Evolutionary conservation across 2,797 vertebrate genomes (phyloP).

Genomic region (Halcyon chelicuti): DNA sequence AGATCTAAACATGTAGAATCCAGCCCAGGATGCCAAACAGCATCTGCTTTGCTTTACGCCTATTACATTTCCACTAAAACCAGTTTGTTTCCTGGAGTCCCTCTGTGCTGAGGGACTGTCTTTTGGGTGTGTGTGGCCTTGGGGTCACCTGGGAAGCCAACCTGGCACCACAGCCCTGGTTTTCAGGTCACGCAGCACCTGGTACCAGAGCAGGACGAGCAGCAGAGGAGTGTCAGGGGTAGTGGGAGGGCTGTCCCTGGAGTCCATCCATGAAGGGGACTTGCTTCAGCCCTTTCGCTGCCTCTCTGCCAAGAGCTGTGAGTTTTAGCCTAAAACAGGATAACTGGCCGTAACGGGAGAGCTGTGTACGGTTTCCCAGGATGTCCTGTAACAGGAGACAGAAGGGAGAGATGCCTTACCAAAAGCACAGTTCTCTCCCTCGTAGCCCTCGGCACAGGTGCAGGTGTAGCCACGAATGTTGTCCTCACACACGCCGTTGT

Average conservation of each 20-base stretch:
- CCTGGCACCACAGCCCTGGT: background rate
- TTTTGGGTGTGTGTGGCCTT: background rate
- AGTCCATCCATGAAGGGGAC: fast-evolving
- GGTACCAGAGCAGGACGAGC: background rate
- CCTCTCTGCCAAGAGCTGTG: background rate
- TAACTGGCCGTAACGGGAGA: background rate
- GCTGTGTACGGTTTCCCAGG: fast-evolving
- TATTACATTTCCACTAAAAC: background rate
- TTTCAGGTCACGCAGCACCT: fast-evolving
- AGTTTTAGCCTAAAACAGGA: background rate
- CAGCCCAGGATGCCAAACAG: background rate
- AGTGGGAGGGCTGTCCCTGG: background rate
- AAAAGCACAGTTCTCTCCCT: conserved; percentile 82
- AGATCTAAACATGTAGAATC: background rate
- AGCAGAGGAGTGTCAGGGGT: fast-evolving
- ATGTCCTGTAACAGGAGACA: fast-evolving
- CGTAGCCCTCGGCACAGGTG: conserved; percentile 76
- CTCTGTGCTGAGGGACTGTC: background rate
- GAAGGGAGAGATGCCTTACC: conserved; percentile 30
- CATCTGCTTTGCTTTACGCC: background rate
- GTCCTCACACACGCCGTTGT: conserved; percentile 83
- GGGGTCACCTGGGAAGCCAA: background rate
- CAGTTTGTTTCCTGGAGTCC: background rate
- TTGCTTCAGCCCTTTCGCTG: background rate
- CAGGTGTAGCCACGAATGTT: conserved; percentile 84